Percentiles rank a stretch among this genome's conserved stretches.
Conservation (phyloP, 2,113 vertebrate genomes). For the Podocnemis expansa region DNA sequence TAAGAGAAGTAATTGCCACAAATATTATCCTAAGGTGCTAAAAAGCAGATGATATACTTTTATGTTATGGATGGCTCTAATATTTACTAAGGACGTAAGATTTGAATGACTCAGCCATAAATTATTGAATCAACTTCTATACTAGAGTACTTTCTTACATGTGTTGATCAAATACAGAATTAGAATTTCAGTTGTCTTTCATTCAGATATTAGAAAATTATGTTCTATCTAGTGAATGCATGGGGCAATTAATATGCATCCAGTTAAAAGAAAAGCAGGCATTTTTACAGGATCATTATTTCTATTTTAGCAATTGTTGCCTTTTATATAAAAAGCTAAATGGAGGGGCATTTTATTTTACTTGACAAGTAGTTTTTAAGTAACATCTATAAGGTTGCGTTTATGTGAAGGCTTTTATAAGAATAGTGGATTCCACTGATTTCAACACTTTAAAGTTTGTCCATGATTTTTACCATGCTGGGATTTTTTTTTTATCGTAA, state of each 20-base stretch:
- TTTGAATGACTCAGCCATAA: conserved; percentile 49
- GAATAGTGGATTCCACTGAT: background rate
- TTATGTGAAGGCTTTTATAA: background rate
- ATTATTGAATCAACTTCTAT: conserved; percentile 17
- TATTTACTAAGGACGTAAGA: background rate
- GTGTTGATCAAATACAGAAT: conserved; percentile 45
- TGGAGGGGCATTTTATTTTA: background rate
- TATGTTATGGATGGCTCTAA: conserved; percentile 21
- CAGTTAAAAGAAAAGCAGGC: background rate
- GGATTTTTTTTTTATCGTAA: background rate
- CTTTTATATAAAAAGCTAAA: conserved; percentile 28
- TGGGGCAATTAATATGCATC: conserved; percentile 3
- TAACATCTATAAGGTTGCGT: background rate
- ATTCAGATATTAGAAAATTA: conserved; percentile 37
- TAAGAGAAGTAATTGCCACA: conserved; percentile 44
- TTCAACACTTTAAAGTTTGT: conserved; percentile 17
- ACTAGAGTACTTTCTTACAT: conserved; percentile 5
- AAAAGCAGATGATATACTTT: conserved; percentile 35
- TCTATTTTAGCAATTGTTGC: conserved; percentile 11
- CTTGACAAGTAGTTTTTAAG: background rate
- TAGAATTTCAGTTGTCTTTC: conserved; percentile 22
- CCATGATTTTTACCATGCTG: background rate
- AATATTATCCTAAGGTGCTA: background rate
- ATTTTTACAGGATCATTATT: background rate
- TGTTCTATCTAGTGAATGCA: conserved; percentile 28